Conservation (phyloP, 2,113 vertebrate species). For the Muntiacus reevesi region DNA sequence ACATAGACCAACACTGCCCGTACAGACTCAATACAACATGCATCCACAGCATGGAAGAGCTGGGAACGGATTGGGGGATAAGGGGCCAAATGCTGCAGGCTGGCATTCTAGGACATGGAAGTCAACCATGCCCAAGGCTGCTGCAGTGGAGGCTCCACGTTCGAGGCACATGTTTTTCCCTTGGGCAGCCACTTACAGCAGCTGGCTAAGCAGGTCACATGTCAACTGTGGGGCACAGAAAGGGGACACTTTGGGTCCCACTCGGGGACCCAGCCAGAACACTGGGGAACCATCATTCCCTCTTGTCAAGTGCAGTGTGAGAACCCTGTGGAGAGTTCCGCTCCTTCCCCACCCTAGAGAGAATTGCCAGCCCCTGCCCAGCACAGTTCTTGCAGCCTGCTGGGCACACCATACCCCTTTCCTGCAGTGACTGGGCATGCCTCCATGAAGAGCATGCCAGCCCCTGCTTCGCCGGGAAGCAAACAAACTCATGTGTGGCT, state of each 20-base stretch:
- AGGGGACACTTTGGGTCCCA: neutral
- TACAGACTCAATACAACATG: neutral
- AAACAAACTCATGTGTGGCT: slow-evolving; percentile 1
- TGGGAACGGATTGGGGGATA: neutral
- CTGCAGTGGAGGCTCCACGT: neutral
- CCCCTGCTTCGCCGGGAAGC: neutral
- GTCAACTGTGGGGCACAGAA: neutral
- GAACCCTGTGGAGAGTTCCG: neutral
- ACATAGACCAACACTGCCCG: neutral
- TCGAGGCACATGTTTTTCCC: neutral
- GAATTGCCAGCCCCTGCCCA: neutral
- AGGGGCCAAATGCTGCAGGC: neutral
- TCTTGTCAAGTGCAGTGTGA: neutral
- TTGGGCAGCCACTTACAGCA: neutral
- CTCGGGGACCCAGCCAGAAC: neutral
- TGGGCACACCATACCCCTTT: neutral
- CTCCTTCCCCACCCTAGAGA: neutral
- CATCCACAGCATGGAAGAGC: neutral
- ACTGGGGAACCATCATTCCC: neutral
- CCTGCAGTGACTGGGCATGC: neutral
- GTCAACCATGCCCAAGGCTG: neutral
- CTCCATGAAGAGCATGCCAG: neutral
- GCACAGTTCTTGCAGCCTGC: neutral
- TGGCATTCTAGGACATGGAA: neutral
- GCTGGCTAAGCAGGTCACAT: neutral